A percentile compares a stretch with the other conserved stretches of the same genome.
Evolutionary conservation across 2,797 vertebrate genomes (phyloP).

Genomic region (Uromys caudimaculatus): DNA sequence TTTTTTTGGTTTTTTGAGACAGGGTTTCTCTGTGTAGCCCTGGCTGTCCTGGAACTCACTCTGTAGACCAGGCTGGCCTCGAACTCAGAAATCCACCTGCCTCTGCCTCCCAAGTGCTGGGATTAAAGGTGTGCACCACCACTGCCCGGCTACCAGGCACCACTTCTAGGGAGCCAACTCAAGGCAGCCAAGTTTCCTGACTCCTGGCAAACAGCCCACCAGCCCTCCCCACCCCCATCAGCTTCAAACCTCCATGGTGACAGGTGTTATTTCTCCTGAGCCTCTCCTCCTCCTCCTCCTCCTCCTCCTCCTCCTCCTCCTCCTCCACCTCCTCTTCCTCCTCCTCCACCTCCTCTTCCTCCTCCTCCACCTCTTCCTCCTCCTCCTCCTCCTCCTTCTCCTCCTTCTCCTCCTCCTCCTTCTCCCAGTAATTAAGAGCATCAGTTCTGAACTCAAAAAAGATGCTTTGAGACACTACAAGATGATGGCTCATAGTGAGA

Average conservation of each 20-base stretch:
- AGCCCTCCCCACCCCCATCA: neutral
- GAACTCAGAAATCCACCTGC: too few relatives aligned
- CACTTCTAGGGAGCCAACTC: neutral
- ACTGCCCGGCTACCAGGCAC: too few relatives aligned
- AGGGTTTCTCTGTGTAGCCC: too few relatives aligned
- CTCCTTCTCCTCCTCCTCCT: too few relatives aligned
- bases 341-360: accelerated
- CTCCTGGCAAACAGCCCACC: neutral
- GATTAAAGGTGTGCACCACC: too few relatives aligned
- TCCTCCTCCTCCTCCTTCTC: too few relatives aligned
- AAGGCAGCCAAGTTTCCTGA: neutral
- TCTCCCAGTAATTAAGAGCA: neutral
- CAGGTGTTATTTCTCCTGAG: neutral
- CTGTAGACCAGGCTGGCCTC: too few relatives aligned
- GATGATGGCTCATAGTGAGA: neutral
- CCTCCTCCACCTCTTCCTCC: neutral
- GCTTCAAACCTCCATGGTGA: neutral
- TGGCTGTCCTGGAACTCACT: too few relatives aligned
- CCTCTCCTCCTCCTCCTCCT: neutral
- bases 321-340: neutral
- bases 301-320: accelerated
- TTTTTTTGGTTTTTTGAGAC: too few relatives aligned
- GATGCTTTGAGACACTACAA: neutral
- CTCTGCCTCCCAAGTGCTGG: too few relatives aligned
- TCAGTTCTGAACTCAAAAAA: neutral